phyloP scores from a whole-genome alignment of 2,888 invertebrate genomes.

The Danaus chrysippus region DNA sequence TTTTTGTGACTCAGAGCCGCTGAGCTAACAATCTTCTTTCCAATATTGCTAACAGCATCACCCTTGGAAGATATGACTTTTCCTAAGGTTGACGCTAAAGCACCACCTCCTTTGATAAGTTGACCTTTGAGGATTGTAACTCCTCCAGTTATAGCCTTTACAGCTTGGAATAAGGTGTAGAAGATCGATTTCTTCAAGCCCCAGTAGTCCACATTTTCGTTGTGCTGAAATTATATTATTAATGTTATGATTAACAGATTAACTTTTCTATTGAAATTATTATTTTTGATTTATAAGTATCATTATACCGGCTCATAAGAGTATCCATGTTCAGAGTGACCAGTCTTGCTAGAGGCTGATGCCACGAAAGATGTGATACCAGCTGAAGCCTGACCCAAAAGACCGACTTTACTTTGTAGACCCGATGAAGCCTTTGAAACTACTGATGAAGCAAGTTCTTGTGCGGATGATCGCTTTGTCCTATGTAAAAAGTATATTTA shows the following conservation, averaged over 20 bases:
- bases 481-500: constrained; percentile 37
- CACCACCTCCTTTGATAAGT: constrained; percentile 90
- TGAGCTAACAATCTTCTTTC: constrained; percentile 87
- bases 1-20: constrained; percentile 82
- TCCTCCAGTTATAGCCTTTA: constrained; percentile 92
- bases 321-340: constrained; percentile 64
- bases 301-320: constrained; percentile 62
- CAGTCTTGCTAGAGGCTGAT: constrained; percentile 70
- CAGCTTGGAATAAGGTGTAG: constrained; percentile 90
- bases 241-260: not conserved
- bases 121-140: constrained; percentile 93
- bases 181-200: constrained; percentile 89
- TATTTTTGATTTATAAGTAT: too few species aligned
- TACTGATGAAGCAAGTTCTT: constrained; percentile 59
- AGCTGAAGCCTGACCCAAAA: constrained; percentile 78
- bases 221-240: constrained; percentile 36
- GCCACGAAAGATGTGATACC: constrained; percentile 66
- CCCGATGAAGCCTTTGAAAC: constrained; percentile 71
- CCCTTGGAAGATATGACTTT: constrained; percentile 86
- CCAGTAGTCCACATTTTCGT: constrained; percentile 82
- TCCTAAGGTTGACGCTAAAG: constrained; percentile 67
- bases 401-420: constrained; percentile 74
- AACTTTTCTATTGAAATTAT: too few species aligned
- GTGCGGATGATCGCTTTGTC: constrained; percentile 70
- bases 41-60: constrained; percentile 87